Evolutionary conservation across 1,140 invertebrate genomes (phyloP), one percentile per base, ranked within the genome.

Genomic region (Drosophila equinoxialis): DNA sequence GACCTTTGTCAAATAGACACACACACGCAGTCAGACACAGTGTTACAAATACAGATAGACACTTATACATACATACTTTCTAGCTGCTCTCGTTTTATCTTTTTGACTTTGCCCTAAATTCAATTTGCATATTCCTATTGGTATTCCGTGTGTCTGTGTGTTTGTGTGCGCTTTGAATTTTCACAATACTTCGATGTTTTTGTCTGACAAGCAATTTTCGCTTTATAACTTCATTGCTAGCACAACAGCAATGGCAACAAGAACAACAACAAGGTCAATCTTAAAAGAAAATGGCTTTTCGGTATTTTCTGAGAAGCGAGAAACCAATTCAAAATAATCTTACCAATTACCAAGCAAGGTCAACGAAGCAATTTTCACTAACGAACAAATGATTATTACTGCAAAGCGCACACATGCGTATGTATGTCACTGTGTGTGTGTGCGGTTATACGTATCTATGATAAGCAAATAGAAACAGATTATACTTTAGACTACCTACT

Each of bases 371-470:
- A 89, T 84, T 89, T 59, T 68, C 48, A 77, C 65, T 77, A 89
- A 79, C 76, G 80, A 76, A 89, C 83, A 87, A 87, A 87, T 86
- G 83, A 87, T 87, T 87, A 84, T 87, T 87, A 89, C 83, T 87
- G 80, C 84, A 86, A 80, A 77, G 83, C 61, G 62, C 66, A 51
- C 64, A 70, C 41, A 60, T 11, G 37, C 51, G 41, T 65, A 17
- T 42, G 7, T 33, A 7, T 39, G 13, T 17, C 17, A 0, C 17
- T 17, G 8, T 41, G 39, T 26, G 75, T 64, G 26, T 37, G 14
- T 37, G 58, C 39, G 63, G 6, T n/a, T 20, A 23, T 51, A 26
- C 54, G 51, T 74, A 73, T 68, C 67, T 77, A 63, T 67, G 65
- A 87, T 87, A 89, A 89, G 80, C 77, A 80, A 87, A 80, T 84